Evolutionary conservation across 2,113 vertebrate species (phyloP).

Genomic region (Perognathus longimembris): DNA sequence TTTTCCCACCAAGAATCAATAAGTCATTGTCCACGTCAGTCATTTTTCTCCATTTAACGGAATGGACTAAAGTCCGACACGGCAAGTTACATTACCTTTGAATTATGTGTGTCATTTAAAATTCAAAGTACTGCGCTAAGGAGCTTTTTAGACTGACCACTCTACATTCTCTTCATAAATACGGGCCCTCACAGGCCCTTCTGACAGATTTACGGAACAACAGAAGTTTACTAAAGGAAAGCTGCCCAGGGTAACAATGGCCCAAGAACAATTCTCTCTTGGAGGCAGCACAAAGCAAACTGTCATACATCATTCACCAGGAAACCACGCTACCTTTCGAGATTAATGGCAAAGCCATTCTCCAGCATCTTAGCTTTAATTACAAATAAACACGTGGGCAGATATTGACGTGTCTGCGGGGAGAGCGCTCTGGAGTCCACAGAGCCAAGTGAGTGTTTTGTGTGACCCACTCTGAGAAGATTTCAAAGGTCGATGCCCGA

Average conservation of each 20-base stretch:
- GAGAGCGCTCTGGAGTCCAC: background rate
- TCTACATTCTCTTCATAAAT: slow-evolving; percentile 87
- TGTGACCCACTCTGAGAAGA: slow-evolving; percentile 18
- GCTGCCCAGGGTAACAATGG: background rate
- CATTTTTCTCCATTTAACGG: slow-evolving; percentile 91
- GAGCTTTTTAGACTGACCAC: slow-evolving; percentile 91
- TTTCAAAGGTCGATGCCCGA: background rate
- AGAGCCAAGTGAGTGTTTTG: background rate
- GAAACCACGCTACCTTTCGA: slow-evolving; percentile 41
- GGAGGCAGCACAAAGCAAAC: slow-evolving; percentile 66
- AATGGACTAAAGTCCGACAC: slow-evolving; percentile 88
- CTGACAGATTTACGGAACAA: slow-evolving; percentile 79
- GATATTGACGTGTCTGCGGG: background rate
- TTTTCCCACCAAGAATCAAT: slow-evolving; percentile 89
- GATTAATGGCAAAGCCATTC: slow-evolving; percentile 60
- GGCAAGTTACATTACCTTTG: slow-evolving; percentile 95
- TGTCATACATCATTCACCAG: slow-evolving; percentile 35
- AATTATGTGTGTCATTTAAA: slow-evolving; percentile 97
- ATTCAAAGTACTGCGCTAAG: slow-evolving; percentile 95
- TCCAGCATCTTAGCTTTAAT: slow-evolving; percentile 71
- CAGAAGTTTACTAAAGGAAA: slow-evolving; percentile 74
- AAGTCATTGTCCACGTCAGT: slow-evolving; percentile 89
- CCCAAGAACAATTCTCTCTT: slow-evolving; percentile 29
- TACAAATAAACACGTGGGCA: slow-evolving; percentile 67
- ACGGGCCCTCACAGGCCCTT: slow-evolving; percentile 84